Conservation (phyloP, 1,140 invertebrate genomes). For the Atta colombica region DNA sequence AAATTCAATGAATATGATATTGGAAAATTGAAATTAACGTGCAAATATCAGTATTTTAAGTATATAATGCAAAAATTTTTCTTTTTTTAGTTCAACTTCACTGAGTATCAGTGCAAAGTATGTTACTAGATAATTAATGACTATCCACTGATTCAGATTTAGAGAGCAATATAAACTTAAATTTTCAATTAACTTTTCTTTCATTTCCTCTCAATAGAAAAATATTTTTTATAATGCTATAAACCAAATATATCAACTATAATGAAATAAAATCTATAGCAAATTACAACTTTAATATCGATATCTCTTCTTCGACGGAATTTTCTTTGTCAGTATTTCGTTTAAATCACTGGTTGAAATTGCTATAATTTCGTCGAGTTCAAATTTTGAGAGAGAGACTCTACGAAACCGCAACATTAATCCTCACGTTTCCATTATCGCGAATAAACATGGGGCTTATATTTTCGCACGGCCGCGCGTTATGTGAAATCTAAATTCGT, state of each 20-base stretch:
- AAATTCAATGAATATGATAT: too few species aligned
- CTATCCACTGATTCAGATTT: too few species aligned
- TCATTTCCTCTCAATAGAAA: neutral
- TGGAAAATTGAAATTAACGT: too few species aligned
- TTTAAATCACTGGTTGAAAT: neutral
- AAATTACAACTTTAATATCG: neutral
- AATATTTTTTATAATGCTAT: neutral
- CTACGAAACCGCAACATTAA: neutral
- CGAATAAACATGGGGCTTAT: neutral
- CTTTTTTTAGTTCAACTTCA: too few species aligned
- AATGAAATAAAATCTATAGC: neutral
- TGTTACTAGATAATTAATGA: too few species aligned
- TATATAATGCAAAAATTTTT: too few species aligned
- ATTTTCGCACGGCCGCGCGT: neutral
- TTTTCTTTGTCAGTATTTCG: neutral
- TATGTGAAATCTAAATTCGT: constrained; percentile 17
- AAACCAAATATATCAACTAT: neutral
- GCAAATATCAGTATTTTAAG: too few species aligned
- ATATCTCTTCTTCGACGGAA: neutral
- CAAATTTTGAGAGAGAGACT: constrained; percentile 12
- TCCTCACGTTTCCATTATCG: constrained; percentile 34
- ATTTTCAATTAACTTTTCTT: neutral
- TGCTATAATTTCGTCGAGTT: neutral
- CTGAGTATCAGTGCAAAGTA: too few species aligned
- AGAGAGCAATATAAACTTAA: too few species aligned